A percentile compares a stretch with the other conserved stretches of the same genome.
These are phyloP conservation scores for Diplodus puntazzo DNA, from an alignment of 2,797 vertebrate genomes.

Conservation along the genomic window DNA sequence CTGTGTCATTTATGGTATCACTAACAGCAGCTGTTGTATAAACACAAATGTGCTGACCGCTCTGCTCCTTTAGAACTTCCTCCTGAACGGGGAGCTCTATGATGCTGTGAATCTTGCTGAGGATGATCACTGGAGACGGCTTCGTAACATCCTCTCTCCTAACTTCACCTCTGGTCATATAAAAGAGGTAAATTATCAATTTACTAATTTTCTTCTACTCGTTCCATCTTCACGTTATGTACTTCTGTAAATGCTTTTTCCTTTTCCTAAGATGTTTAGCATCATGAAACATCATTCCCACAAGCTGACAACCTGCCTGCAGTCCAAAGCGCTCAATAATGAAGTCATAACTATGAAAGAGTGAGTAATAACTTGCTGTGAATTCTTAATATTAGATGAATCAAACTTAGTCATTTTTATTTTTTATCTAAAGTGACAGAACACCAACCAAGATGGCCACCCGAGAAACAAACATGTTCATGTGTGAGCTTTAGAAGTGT, in stretches of 20 bases:
- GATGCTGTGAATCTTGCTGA: constrained; percentile 47
- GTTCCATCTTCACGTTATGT: neutral
- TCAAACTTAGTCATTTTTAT: neutral
- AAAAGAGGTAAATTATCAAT: constrained; percentile 62
- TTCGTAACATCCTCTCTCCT: constrained; percentile 66
- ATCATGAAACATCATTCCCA: constrained; percentile 69
- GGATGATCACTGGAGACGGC: constrained; percentile 71
- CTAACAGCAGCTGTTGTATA: neutral
- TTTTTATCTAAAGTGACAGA: neutral
- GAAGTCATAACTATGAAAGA: constrained; percentile 54
- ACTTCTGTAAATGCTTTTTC: neutral
- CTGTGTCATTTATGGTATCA: too few relatives aligned
- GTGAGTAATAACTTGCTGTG: constrained; percentile 48
- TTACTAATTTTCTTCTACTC: neutral
- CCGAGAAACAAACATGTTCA: neutral
- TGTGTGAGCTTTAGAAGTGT: neutral
- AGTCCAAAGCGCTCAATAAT: constrained; percentile 31
- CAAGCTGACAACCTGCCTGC: constrained; percentile 53
- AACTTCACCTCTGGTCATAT: constrained; percentile 67
- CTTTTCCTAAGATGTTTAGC: constrained; percentile 61
- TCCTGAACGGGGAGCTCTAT: constrained; percentile 60
- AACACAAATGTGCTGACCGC: neutral
- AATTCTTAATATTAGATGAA: neutral
- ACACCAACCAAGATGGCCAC: neutral
- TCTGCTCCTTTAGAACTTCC: constrained; percentile 35